phyloP scores from a whole-genome alignment of 2,888 invertebrate genomes.

The Lasius platythorax region DNA sequence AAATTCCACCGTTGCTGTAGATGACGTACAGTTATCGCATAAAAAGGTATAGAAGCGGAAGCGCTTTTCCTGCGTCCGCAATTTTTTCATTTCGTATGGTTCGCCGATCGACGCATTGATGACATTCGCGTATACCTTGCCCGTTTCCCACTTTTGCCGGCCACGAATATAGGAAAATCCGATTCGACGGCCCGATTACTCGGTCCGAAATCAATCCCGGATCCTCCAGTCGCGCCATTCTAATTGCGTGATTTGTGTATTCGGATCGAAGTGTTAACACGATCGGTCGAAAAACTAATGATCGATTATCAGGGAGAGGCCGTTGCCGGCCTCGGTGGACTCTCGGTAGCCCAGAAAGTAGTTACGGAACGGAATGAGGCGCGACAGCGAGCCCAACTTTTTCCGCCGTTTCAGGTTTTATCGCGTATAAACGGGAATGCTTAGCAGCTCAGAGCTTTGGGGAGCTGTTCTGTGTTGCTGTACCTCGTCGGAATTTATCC shows the following conservation, averaged over 20 bases:
- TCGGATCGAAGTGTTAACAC: conserved; percentile 46
- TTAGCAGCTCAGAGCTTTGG: conserved; percentile 31
- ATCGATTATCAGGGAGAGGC: conserved; percentile 11
- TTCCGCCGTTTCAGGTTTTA: conserved; percentile 45
- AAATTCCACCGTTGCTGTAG: conserved; percentile 33
- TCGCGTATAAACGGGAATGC: conserved; percentile 50
- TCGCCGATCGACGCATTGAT: conserved; percentile 39
- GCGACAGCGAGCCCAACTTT: conserved; percentile 35
- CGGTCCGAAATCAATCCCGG: conserved; percentile 30
- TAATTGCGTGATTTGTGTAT: conserved; percentile 38
- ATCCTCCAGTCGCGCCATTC: conserved; percentile 18
- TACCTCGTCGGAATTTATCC: conserved; percentile 61
- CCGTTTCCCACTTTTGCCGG: background rate
- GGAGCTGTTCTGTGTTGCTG: conserved; percentile 31
- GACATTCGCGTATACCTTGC: conserved; percentile 35
- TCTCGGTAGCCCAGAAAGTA: background rate
- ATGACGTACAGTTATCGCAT: conserved; percentile 47
- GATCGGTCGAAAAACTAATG: conserved; percentile 35
- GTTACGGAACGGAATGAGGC: background rate
- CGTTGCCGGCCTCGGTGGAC: background rate
- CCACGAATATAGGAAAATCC: conserved; percentile 49
- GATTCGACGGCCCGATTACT: conserved; percentile 33
- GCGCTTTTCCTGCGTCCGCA: conserved; percentile 43
- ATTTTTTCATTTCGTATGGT: conserved; percentile 55
- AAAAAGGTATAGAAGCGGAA: conserved; percentile 49